phyloP scores from a whole-genome alignment of 1,140 invertebrate species.

The Listronotus bonariensis region DNA sequence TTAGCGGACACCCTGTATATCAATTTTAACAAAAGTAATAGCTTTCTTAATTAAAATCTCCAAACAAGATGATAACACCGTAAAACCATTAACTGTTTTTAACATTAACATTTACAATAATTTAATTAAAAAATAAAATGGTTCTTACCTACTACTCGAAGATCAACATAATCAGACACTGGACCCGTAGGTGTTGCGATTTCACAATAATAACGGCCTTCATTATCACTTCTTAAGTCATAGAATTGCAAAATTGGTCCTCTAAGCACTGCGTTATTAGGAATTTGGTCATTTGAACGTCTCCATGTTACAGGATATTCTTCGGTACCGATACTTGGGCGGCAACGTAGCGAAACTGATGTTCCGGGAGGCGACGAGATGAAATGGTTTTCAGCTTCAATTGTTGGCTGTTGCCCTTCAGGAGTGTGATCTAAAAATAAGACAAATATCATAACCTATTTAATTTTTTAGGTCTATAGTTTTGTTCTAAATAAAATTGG shows the following conservation, averaged over 20 bases:
- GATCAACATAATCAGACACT: slow-evolving; percentile 67
- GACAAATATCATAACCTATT: background rate
- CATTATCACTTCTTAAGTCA: slow-evolving; percentile 64
- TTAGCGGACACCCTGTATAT: no score
- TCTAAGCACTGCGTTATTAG: slow-evolving; percentile 56
- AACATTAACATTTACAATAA: no score
- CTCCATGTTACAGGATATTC: slow-evolving; percentile 58
- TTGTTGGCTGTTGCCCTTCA: slow-evolving; percentile 49
- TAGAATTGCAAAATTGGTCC: slow-evolving; percentile 58
- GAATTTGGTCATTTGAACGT: slow-evolving; percentile 58
- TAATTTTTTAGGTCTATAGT: background rate
- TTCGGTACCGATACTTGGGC: slow-evolving; percentile 32
- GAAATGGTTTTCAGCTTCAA: slow-evolving; percentile 55
- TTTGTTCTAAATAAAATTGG: no score
- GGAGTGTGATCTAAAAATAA: slow-evolving; percentile 31
- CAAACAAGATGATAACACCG: no score
- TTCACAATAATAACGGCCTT: slow-evolving; percentile 73
- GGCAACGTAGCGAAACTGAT: slow-evolving; percentile 64
- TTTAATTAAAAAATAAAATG: no score
- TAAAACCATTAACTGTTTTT: no score
- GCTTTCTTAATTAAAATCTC: no score
- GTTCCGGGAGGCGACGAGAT: slow-evolving; percentile 60
- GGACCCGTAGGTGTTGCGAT: slow-evolving; percentile 59
- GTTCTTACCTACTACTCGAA: slow-evolving; percentile 70
- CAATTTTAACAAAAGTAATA: no score